Conservation (phyloP, 2,888 invertebrate species). For the Baccha elongata region DNA sequence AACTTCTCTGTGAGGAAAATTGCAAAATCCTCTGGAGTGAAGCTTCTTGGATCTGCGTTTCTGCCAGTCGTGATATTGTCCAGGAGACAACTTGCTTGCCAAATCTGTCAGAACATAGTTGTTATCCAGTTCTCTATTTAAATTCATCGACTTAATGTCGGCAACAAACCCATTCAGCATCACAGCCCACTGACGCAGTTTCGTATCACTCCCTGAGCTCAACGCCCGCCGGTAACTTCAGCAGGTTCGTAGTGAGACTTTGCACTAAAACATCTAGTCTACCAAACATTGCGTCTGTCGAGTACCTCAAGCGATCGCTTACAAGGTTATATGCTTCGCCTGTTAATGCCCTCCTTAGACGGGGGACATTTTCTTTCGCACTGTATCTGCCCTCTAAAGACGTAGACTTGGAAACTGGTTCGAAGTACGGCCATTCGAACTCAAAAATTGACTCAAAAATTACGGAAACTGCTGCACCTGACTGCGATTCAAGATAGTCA, state of each 20-base stretch:
- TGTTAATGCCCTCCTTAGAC: neutral
- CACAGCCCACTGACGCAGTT: slow-evolving; percentile 14
- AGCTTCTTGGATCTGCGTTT: neutral
- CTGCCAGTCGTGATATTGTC: neutral
- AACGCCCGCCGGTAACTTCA: no score
- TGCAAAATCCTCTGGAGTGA: neutral
- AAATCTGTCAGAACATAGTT: no score
- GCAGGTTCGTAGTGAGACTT: no score
- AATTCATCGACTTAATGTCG: no score
- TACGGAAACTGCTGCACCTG: slow-evolving; percentile 18
- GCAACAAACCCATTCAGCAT: neutral
- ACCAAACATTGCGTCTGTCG: no score
- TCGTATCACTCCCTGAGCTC: no score
- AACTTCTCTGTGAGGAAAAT: slow-evolving; percentile 1
- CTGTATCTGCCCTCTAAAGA: neutral
- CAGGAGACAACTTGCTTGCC: no score
- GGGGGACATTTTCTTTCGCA: slow-evolving; percentile 1
- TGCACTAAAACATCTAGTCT: no score
- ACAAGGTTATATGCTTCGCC: slow-evolving; percentile 6
- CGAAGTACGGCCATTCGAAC: slow-evolving; percentile 25
- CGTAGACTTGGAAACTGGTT: neutral
- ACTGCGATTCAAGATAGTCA: slow-evolving; percentile 16
- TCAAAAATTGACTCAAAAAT: slow-evolving; percentile 11
- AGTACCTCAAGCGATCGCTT: no score
- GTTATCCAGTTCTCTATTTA: no score